Conservation (phyloP, 2,797 vertebrate genomes). For the Australoheros facetus region DNA sequence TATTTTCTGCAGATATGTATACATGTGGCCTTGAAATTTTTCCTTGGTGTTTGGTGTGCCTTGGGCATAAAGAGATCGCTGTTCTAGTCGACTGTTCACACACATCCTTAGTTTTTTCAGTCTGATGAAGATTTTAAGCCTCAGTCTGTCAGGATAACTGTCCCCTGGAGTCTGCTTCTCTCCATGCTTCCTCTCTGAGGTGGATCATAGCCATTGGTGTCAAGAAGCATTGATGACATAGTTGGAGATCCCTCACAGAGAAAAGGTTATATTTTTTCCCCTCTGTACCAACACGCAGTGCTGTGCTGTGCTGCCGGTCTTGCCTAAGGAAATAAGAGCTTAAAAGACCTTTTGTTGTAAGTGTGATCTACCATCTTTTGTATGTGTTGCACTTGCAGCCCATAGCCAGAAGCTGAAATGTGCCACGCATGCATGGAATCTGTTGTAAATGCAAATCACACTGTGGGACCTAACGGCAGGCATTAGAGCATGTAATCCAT, state of each 20-base stretch:
- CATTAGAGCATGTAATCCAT: conserved; percentile 36
- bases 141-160: conserved; percentile 30
- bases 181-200: background rate
- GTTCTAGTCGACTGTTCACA: no score
- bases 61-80: background rate
- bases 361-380: conserved; percentile 20
- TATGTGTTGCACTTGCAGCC: background rate
- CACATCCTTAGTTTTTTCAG: background rate
- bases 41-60: background rate
- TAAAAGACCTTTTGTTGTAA: conserved; percentile 15
- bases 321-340: conserved; percentile 13
- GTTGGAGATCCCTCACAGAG: background rate
- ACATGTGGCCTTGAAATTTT: background rate
- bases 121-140: conserved; percentile 24
- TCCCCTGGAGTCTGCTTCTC: background rate
- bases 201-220: conserved; percentile 6
- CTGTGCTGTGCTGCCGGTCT: background rate
- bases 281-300: background rate
- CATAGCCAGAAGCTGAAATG: conserved; percentile 28
- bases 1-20: background rate
- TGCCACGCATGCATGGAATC: conserved; percentile 39
- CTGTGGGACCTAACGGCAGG: conserved; percentile 12
- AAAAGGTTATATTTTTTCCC: background rate
- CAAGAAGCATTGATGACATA: background rate
- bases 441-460: conserved; percentile 49